Evolutionary conservation across 2,888 invertebrate genomes (phyloP), one percentile per base, ranked within the genome.

Genomic region (Griposia aprilina): DNA sequence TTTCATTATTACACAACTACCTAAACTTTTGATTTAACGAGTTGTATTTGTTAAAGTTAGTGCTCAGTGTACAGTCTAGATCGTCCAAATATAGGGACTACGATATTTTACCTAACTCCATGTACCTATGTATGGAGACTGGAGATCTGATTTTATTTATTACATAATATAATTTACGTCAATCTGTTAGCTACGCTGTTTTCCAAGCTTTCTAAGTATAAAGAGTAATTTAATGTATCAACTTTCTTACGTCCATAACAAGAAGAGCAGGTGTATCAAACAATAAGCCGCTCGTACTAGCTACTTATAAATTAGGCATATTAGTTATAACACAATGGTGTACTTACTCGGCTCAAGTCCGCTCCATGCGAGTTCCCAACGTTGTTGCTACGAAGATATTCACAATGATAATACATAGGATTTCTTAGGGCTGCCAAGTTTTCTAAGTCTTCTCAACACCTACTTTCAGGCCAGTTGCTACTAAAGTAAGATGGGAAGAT

Each of bases 271-370:
- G 81, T 81, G 80, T 83, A 75, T 80, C 84, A 80, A 71, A 88
- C 88, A 89, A 89, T 88, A 83, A 81, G 72, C 30, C 48, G 41
- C 74, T 80, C 41, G 73, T 73, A 82, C 79, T 68, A 26, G 78
- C 80, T 85, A 85, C 84, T 84, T 82, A 80, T 86, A 83, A 89
- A 90, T 89, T 89, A 86, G 84, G 81, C 89, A 79, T 87, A 84
- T 85, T 84, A 81, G 78, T 81, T 45, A 30, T 30, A 75, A 78
- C 84, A 91, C 93, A 92, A 92, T 92, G 87, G 87, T 70, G 73
- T 74, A 80, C 63, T 74, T 76, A 83, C 26, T 66, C 23, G 52
- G 45, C 26, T 78, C 67, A 17, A 78, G 82, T 84, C 75, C 75
- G 78, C 81, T 81, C 88, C 85, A 84, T 86, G 74, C 77, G 84